phyloP scores from a whole-genome alignment of 2,797 vertebrate genomes.

The Triplophysa bombifrons region DNA sequence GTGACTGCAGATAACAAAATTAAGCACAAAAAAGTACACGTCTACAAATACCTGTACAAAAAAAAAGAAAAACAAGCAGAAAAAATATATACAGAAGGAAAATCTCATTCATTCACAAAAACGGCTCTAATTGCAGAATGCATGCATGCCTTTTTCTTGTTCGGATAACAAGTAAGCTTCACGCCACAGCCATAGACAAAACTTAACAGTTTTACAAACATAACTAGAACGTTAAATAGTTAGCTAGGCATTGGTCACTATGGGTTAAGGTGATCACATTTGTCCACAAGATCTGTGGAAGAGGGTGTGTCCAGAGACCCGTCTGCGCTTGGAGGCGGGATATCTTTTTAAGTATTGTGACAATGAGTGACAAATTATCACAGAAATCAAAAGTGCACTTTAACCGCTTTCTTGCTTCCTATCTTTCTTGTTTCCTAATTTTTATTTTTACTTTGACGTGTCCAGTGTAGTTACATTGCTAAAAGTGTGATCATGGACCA shows the following conservation, averaged over 20 bases:
- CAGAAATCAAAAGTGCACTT: slow-evolving; percentile 46
- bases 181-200: slow-evolving; percentile 80
- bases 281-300: slow-evolving; percentile 33
- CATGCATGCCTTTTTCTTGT: slow-evolving; percentile 75
- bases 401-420: background rate
- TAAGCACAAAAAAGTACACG: slow-evolving; percentile 69
- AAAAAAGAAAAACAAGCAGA: slow-evolving; percentile 54
- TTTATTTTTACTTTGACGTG: slow-evolving; percentile 11
- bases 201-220: slow-evolving; percentile 73
- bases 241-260: slow-evolving; percentile 68
- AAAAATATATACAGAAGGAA: slow-evolving; percentile 63
- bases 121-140: slow-evolving; percentile 76
- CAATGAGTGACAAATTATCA: slow-evolving; percentile 33
- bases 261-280: slow-evolving; percentile 42
- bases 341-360: slow-evolving; percentile 12
- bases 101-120: slow-evolving; percentile 76
- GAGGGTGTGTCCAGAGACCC: slow-evolving; percentile 31
- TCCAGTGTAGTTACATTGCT: slow-evolving; percentile 1
- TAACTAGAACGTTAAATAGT: slow-evolving; percentile 73
- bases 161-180: slow-evolving; percentile 75
- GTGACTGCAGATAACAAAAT: slow-evolving; percentile 72
- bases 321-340: slow-evolving; percentile 24
- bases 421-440: background rate
- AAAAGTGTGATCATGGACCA: background rate
- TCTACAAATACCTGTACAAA: slow-evolving; percentile 79